phyloP scores from a whole-genome alignment of 2,888 invertebrate genomes.

The Caradrina clavipalpis region DNA sequence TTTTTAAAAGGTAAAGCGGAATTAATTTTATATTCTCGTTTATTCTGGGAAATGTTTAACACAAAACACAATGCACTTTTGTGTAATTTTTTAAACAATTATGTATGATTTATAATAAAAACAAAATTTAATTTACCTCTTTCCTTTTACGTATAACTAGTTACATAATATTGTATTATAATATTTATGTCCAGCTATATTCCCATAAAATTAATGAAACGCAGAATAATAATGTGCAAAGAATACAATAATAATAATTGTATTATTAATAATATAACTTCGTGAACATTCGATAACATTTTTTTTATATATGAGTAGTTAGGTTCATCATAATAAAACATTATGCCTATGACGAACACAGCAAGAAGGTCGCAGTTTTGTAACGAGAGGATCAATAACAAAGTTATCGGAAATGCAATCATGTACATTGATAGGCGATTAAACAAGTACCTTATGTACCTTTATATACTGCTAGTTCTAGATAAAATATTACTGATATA shows the following conservation, averaged over 20 bases:
- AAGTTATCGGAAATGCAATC: conserved; percentile 8
- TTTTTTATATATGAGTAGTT: background rate
- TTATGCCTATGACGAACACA: background rate
- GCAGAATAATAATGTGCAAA: background rate
- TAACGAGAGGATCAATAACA: conserved; percentile 9
- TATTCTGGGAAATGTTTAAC: too few species aligned
- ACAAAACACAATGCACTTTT: background rate
- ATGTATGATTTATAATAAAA: background rate
- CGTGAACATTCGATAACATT: background rate
- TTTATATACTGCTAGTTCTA: conserved; percentile 2
- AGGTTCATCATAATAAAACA: background rate
- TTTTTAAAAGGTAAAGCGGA: background rate
- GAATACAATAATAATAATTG: background rate
- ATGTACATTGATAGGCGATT: background rate
- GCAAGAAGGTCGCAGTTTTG: background rate
- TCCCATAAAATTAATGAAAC: background rate
- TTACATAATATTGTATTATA: too few species aligned
- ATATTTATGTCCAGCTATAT: too few species aligned
- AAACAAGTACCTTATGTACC: background rate
- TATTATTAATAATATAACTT: background rate
- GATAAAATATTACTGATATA: conserved; percentile 9
- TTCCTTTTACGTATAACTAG: background rate
- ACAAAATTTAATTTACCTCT: background rate
- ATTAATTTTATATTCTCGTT: background rate
- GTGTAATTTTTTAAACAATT: background rate